phyloP scores from a whole-genome alignment of 2,797 vertebrate species.

The Sphaeramia orbicularis region DNA sequence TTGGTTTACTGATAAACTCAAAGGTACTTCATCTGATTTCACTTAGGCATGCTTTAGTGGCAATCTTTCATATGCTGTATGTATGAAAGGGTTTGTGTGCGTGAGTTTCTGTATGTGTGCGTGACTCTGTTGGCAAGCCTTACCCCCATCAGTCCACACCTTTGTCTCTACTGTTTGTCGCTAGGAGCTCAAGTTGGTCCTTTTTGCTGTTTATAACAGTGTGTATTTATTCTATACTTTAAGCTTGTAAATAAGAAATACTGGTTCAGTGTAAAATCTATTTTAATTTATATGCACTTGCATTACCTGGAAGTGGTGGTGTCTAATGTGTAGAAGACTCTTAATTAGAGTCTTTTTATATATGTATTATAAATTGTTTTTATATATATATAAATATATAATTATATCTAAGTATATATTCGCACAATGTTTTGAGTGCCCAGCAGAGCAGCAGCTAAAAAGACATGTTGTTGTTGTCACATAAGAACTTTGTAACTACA shows the following conservation, averaged over 20 bases:
- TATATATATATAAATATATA: conserved; percentile 73
- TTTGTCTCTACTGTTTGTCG: conserved; percentile 88
- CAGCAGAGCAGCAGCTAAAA: conserved; percentile 88
- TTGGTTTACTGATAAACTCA: conserved; percentile 74
- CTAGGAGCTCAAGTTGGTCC: conserved; percentile 92
- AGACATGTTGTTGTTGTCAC: conserved; percentile 81
- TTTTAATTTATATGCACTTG: conserved; percentile 99
- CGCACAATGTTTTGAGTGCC: conserved; percentile 87
- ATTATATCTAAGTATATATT: conserved; percentile 82
- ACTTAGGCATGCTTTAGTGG: conserved; percentile 64
- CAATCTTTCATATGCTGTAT: conserved; percentile 51
- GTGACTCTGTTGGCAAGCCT: conserved; percentile 72
- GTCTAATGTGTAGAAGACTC: conserved; percentile 95
- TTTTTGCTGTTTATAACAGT: conserved; percentile 99
- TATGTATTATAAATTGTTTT: conserved; percentile 83
- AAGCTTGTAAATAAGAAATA: conserved; percentile 96
- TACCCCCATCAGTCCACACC: conserved; percentile 75
- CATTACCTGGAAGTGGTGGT: conserved; percentile 95
- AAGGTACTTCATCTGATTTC: conserved; percentile 78
- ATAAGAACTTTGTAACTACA: conserved; percentile 67
- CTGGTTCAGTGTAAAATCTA: conserved; percentile 97
- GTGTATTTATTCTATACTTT: conserved; percentile 97
- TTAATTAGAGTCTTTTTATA: conserved; percentile 92
- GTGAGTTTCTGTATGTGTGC: conserved; percentile 48
- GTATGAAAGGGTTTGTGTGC: conserved; percentile 46